phyloP scores from a whole-genome alignment of 2,113 vertebrate genomes.

The Scopus umbretta region DNA sequence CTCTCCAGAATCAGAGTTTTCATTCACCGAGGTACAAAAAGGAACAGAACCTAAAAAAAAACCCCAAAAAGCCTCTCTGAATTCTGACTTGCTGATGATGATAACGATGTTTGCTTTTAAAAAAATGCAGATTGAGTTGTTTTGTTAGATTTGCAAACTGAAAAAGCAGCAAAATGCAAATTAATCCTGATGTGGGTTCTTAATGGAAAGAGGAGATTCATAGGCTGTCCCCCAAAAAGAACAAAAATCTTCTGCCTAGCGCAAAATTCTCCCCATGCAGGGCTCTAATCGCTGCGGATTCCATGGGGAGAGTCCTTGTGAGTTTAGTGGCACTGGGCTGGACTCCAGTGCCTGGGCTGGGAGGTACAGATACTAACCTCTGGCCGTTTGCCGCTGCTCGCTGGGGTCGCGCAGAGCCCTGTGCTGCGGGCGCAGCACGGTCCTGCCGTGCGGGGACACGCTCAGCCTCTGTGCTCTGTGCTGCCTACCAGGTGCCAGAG shows the following conservation, averaged over 20 bases:
- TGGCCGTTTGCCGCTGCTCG: background rate
- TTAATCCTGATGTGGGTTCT: background rate
- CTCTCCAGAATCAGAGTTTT: background rate
- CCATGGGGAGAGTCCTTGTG: rapidly evolving
- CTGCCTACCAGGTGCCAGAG: background rate
- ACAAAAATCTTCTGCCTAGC: rapidly evolving
- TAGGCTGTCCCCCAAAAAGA: rapidly evolving
- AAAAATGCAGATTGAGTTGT: background rate
- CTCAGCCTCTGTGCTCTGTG: background rate
- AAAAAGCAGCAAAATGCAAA: background rate
- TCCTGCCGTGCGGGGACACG: background rate
- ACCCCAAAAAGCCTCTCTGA: background rate
- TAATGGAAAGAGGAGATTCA: background rate
- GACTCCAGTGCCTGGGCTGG: background rate
- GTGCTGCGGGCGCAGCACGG: background rate
- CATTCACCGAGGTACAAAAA: background rate
- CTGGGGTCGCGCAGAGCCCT: background rate
- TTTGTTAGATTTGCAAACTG: background rate
- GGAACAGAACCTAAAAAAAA: background rate
- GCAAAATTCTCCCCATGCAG: background rate
- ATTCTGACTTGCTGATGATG: background rate
- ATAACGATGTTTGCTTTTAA: background rate
- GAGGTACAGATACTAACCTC: background rate
- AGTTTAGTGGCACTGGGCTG: background rate
- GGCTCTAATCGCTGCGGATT: background rate